Percentiles rank a stretch among this genome's conserved stretches.
Conservation (phyloP, 2,888 invertebrate genomes). For the Hypselothyrea guttata region DNA sequence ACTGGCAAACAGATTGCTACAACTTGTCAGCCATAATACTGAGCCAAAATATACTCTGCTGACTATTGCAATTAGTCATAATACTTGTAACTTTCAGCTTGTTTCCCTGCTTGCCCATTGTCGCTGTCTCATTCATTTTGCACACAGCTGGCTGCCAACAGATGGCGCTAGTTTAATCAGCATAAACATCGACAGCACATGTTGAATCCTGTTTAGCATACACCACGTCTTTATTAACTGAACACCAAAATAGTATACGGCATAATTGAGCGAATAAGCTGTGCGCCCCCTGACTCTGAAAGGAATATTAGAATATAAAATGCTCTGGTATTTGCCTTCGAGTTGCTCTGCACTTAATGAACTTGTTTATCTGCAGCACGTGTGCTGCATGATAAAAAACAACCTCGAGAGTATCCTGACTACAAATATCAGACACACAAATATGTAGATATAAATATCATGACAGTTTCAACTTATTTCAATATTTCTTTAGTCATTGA, state of each 20-base stretch:
- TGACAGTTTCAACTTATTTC: constrained; percentile 37
- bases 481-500: constrained; percentile 44
- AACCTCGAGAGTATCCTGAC: constrained; percentile 8
- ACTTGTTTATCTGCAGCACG: constrained; percentile 73
- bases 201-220: constrained; percentile 52
- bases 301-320: background rate
- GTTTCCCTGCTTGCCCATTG: background rate
- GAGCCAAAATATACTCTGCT: too few relatives aligned
- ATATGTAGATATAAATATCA: constrained; percentile 7
- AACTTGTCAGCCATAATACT: too few relatives aligned
- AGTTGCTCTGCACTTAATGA: constrained; percentile 54
- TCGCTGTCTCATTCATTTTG: background rate
- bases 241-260: constrained; percentile 39
- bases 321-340: background rate
- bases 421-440: constrained; percentile 1
- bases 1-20: too few relatives aligned
- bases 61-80: background rate
- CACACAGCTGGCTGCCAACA: constrained; percentile 22
- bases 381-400: constrained; percentile 54
- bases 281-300: constrained; percentile 29
- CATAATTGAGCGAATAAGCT: constrained; percentile 34
- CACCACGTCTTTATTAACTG: constrained; percentile 53
- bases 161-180: constrained; percentile 58
- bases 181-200: constrained; percentile 60
- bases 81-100: too few relatives aligned